Percentiles rank a stretch among this genome's conserved stretches.
Evolutionary conservation across 1,140 invertebrate species (phyloP).

Genomic region (Leguminivora glycinivorella): DNA sequence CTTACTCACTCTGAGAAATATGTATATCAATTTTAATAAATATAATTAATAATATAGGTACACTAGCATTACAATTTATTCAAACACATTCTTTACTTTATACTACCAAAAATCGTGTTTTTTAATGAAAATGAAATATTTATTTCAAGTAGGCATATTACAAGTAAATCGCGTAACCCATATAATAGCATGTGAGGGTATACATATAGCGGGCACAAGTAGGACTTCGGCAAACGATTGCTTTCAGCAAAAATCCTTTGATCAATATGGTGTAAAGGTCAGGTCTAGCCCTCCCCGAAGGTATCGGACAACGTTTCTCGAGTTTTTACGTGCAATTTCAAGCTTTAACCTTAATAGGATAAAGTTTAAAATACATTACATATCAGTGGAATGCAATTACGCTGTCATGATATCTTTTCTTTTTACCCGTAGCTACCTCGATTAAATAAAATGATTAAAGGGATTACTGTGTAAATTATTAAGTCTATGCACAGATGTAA

Average conservation of each 20-base stretch:
- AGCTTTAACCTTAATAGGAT: background rate
- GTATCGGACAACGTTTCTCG: background rate
- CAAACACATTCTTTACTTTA: too few relatives aligned
- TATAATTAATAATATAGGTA: too few relatives aligned
- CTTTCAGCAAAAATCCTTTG: constrained; percentile 15
- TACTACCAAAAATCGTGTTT: too few relatives aligned
- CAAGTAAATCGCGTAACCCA: too few relatives aligned
- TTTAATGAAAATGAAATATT: too few relatives aligned
- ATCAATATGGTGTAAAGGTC: constrained; percentile 17
- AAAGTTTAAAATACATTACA: constrained; percentile 2
- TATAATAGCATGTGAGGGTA: too few relatives aligned
- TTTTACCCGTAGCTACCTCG: background rate
- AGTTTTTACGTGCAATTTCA: background rate
- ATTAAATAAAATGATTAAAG: background rate
- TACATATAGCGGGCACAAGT: background rate
- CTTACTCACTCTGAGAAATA: too few relatives aligned
- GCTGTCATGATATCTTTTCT: background rate
- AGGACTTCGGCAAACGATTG: background rate
- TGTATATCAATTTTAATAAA: too few relatives aligned
- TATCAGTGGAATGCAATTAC: background rate
- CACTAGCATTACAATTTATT: too few relatives aligned
- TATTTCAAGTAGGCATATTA: too few relatives aligned
- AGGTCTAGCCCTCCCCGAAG: background rate
- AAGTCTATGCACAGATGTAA: too few relatives aligned
- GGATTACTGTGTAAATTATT: too few relatives aligned